phyloP scores from a whole-genome alignment of 2,113 vertebrate genomes.

The Xiphias gladius region DNA sequence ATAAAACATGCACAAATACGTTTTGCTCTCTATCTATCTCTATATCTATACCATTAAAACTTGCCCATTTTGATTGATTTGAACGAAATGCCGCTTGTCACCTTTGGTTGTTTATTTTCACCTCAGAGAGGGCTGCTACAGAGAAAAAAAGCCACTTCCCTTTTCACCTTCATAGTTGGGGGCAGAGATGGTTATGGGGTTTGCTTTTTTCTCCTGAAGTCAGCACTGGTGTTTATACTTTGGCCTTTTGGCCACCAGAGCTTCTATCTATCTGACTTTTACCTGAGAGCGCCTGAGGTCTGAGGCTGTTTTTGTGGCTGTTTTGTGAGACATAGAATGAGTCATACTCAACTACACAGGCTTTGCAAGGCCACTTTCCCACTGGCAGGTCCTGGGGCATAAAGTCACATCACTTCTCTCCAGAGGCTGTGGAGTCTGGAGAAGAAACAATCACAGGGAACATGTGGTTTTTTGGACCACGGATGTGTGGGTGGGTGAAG shows the following conservation, averaged over 20 bases:
- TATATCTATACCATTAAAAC: no score
- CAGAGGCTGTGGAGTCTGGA: constrained; percentile 16
- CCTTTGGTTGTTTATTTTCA: constrained; percentile 12
- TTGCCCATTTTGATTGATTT: background rate
- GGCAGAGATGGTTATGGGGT: constrained; percentile 34
- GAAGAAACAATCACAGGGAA: constrained; percentile 40
- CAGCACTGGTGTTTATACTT: constrained; percentile 38
- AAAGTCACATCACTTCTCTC: constrained; percentile 52
- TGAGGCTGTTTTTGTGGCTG: constrained; percentile 56
- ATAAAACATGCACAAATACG: background rate
- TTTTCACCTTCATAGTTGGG: constrained; percentile 34
- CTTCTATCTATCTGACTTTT: constrained; percentile 44
- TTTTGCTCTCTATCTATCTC: background rate
- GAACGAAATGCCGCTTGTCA: background rate
- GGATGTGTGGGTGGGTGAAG: background rate
- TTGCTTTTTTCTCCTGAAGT: constrained; percentile 27
- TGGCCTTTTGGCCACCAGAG: constrained; percentile 39
- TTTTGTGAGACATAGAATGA: constrained; percentile 56
- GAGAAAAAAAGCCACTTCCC: constrained; percentile 3
- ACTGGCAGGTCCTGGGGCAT: constrained; percentile 55
- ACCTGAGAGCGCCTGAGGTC: constrained; percentile 54
- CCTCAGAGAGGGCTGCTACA: background rate
- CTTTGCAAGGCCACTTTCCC: constrained; percentile 67
- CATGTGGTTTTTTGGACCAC: constrained; percentile 20
- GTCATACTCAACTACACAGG: constrained; percentile 65